Conservation (phyloP, 1,140 invertebrate genomes). For the Laupala kohalensis region DNA sequence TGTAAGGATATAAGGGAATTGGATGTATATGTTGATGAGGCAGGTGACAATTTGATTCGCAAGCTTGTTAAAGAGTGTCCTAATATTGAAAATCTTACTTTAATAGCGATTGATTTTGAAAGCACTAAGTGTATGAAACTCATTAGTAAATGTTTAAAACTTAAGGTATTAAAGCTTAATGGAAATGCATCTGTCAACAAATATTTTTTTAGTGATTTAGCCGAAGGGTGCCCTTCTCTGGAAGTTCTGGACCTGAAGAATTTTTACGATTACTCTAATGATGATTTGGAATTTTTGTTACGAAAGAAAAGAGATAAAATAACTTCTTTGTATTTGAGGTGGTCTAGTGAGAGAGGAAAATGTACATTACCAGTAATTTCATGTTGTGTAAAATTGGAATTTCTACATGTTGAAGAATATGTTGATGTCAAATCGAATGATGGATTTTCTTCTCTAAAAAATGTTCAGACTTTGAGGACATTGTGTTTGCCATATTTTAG, state of each 20-base stretch:
- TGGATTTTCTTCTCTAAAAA: background rate
- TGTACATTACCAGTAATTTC: background rate
- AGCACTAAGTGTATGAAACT: background rate
- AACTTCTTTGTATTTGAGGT: background rate
- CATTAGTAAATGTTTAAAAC: background rate
- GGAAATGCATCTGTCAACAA: background rate
- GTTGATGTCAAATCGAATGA: background rate
- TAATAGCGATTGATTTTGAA: background rate
- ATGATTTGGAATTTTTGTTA: background rate
- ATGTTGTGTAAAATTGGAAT: background rate
- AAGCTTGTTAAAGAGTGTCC: background rate
- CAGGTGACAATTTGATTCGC: background rate
- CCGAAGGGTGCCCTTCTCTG: background rate
- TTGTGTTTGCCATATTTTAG: background rate
- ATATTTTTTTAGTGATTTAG: background rate
- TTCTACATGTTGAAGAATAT: background rate
- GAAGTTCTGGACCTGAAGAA: background rate
- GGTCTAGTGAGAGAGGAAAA: background rate
- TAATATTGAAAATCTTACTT: background rate
- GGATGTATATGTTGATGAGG: background rate
- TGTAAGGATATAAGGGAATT: background rate
- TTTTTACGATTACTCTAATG: background rate
- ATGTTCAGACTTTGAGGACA: background rate
- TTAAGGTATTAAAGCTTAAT: background rate
- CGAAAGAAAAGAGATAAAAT: background rate